phyloP scores from a whole-genome alignment of 2,113 vertebrate species.

The Clupea harengus region DNA sequence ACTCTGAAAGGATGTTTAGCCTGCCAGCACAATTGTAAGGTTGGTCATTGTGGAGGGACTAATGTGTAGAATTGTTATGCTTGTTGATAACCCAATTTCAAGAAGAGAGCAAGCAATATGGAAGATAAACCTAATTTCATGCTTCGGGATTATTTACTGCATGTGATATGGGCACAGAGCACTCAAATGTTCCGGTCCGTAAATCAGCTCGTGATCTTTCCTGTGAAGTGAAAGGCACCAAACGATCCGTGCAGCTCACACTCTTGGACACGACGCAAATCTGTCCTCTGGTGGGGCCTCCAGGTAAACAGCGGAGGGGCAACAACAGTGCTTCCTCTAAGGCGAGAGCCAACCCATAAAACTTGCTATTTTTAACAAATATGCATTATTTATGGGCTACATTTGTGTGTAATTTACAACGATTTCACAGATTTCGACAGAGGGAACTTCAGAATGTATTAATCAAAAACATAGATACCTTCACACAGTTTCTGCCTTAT shows the following conservation, averaged over 20 bases:
- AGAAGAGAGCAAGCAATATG: not conserved
- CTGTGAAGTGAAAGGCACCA: conserved; percentile 4
- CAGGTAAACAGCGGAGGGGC: not conserved
- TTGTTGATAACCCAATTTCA: conserved; percentile 24
- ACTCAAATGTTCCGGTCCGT: conserved; percentile 21
- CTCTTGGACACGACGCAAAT: conserved; percentile 16
- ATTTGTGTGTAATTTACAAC: not conserved
- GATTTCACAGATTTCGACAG: not conserved
- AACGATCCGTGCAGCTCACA: conserved; percentile 32
- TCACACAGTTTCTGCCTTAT: conserved; percentile 98
- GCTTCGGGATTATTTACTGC: conserved; percentile 23
- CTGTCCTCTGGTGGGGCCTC: not conserved
- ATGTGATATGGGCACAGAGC: conserved; percentile 17
- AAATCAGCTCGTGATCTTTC: conserved; percentile 25
- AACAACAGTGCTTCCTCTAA: conserved; percentile 12
- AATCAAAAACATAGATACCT: conserved; percentile 68
- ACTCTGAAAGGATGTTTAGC: not conserved
- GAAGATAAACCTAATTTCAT: conserved; percentile 24
- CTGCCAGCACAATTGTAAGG: not conserved
- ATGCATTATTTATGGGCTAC: not conserved
- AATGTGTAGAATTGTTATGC: not conserved
- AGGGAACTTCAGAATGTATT: not conserved
- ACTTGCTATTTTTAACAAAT: conserved; percentile 1
- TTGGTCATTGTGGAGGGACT: not conserved
- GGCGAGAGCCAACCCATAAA: not conserved